Evolutionary conservation across 1,140 invertebrate genomes (phyloP).

Genomic region (Arion vulgaris): DNA sequence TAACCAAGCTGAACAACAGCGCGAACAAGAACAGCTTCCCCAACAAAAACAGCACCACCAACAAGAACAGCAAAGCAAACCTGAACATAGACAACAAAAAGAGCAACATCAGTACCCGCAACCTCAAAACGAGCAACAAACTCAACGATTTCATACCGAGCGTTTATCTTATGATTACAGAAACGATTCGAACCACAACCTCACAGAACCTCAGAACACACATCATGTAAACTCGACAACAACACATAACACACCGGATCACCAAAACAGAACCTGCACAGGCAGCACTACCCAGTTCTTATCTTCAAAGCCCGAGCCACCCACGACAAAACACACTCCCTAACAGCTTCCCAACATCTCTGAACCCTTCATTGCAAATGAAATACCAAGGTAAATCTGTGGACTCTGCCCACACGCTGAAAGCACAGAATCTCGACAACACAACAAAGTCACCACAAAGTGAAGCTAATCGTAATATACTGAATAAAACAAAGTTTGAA

Average conservation of each 20-base stretch:
- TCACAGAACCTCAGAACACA: background rate
- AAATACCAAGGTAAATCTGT: background rate
- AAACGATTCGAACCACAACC: background rate
- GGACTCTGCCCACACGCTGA: background rate
- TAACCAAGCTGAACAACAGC: no score
- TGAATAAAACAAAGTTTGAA: background rate
- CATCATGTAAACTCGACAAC: background rate
- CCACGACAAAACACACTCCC: constrained; percentile 17
- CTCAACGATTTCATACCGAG: background rate
- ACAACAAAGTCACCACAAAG: background rate
- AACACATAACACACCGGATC: background rate
- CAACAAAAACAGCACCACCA: no score
- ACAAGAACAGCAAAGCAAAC: background rate
- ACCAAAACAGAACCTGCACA: background rate
- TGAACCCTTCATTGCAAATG: constrained; percentile 23
- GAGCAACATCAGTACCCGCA: background rate
- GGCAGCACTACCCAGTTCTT: background rate
- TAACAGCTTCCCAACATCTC: background rate
- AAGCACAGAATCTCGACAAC: background rate
- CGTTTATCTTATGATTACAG: background rate
- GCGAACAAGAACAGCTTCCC: no score
- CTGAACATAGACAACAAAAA: background rate
- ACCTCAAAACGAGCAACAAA: background rate
- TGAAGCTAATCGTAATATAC: background rate
- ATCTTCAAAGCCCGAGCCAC: background rate